Evolutionary conservation across 2,888 invertebrate genomes (phyloP).

Genomic region (Drosophila histrio): DNA sequence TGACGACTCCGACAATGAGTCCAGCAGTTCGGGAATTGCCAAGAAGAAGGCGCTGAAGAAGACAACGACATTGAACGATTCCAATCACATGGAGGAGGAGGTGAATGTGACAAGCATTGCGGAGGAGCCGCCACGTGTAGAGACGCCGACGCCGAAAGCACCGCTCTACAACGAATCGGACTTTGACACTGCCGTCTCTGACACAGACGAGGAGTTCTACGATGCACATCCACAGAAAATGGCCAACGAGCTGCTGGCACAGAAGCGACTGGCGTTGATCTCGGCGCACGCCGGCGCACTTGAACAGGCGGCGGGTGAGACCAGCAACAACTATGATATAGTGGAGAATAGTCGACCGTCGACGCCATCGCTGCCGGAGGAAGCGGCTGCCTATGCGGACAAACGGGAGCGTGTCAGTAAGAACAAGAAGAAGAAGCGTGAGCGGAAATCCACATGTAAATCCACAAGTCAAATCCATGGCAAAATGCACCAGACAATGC

Average conservation of each 20-base stretch:
- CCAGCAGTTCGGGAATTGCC: slow-evolving; percentile 82
- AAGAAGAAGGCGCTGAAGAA: slow-evolving; percentile 81
- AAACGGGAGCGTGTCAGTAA: slow-evolving; percentile 84
- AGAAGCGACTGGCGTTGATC: slow-evolving; percentile 90
- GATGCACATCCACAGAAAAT: slow-evolving; percentile 92
- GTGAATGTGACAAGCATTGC: slow-evolving; percentile 82
- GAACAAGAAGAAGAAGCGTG: slow-evolving; percentile 89
- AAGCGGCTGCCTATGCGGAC: slow-evolving; percentile 71
- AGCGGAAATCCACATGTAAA: slow-evolving; percentile 85
- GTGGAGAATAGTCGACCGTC: slow-evolving; percentile 88
- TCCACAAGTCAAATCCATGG: slow-evolving; percentile 41
- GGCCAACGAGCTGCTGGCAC: slow-evolving; percentile 89
- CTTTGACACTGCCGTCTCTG: slow-evolving; percentile 92
- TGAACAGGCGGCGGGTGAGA: slow-evolving; percentile 85
- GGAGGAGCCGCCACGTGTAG: slow-evolving; percentile 45
- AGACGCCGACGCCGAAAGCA: slow-evolving; percentile 82
- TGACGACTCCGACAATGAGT: slow-evolving; percentile 87
- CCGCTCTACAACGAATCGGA: slow-evolving; percentile 91
- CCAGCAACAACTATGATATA: slow-evolving; percentile 85
- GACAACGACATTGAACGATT: slow-evolving; percentile 52
- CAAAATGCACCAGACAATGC: slow-evolving; percentile 19
- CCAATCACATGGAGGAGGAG: slow-evolving; percentile 39
- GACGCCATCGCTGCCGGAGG: slow-evolving; percentile 86
- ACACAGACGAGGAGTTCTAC: slow-evolving; percentile 95
- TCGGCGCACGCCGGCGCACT: slow-evolving; percentile 86